Evolutionary conservation across 2,888 invertebrate species (phyloP).

Genomic region (Drosophila peninsularis): DNA sequence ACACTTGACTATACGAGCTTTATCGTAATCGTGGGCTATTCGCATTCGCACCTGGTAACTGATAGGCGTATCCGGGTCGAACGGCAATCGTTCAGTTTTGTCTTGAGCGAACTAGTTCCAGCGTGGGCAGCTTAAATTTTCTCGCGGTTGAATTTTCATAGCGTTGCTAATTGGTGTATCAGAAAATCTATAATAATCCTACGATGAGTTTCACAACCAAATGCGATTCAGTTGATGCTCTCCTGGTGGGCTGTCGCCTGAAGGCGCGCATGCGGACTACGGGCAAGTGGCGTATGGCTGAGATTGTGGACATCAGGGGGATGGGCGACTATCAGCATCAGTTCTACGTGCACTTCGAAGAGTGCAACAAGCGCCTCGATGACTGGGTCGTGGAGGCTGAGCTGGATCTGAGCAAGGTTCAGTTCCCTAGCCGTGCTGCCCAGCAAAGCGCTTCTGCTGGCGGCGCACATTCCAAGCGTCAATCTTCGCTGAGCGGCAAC

Average conservation of each 20-base stretch:
- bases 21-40: neutral
- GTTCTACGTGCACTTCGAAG: conserved; percentile 99
- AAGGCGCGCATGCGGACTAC: conserved; percentile 96
- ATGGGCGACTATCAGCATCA: conserved; percentile 86
- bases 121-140: neutral
- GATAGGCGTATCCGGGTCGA: neutral
- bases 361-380: conserved; percentile 98
- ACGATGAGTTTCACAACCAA: conserved; percentile 2
- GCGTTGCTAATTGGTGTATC: neutral
- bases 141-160: neutral
- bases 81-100: neutral
- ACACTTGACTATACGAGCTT: neutral
- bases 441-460: neutral
- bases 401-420: conserved; percentile 95
- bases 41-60: neutral
- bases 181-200: neutral
- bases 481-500: neutral
- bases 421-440: conserved; percentile 88
- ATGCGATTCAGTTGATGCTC: conserved; percentile 86
- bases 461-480: neutral
- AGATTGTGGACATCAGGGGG: conserved; percentile 97
- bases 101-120: neutral
- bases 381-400: conserved; percentile 98
- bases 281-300: conserved; percentile 97
- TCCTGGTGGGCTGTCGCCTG: conserved; percentile 96